These are phyloP conservation scores for Sinopyrophorus schimmeli DNA, from an alignment of 2,888 invertebrate species.

Conservation along the genomic window DNA sequence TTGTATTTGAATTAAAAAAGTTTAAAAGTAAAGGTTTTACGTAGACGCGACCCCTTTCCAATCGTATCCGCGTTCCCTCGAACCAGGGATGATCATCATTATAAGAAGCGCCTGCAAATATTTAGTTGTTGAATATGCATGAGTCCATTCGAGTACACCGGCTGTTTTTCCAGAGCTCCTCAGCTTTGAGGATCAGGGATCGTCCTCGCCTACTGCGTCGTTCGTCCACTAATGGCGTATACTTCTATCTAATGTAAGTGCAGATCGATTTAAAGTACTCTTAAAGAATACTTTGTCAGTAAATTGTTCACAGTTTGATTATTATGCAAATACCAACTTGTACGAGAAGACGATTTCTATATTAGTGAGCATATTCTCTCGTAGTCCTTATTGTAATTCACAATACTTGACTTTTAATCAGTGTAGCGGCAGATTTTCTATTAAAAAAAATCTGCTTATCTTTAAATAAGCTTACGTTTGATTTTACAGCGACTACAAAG, in stretches of 20 bases:
- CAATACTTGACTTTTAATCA: no score
- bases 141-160: conserved; percentile 50
- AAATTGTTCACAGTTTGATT: conserved; percentile 46
- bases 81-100: conserved; percentile 51
- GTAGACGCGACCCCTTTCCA: conserved; percentile 41
- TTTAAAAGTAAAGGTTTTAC: conserved; percentile 12
- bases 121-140: conserved; percentile 55
- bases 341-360: not conserved
- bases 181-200: conserved; percentile 32
- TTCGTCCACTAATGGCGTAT: conserved; percentile 42
- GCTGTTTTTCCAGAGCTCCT: conserved; percentile 52
- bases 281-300: conserved; percentile 47
- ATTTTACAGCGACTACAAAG: no score
- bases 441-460: no score
- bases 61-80: conserved; percentile 42
- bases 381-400: no score
- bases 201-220: conserved; percentile 34
- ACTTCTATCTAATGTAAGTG: conserved; percentile 40
- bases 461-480: no score
- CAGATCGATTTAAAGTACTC: conserved; percentile 47
- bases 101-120: conserved; percentile 55
- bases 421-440: no score
- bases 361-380: no score
- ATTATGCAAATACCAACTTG: conserved; percentile 43
- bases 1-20: no score